Base-by-base conservation (phyloP, 1,140 invertebrate genomes). In the Drosophila persimilis region DNA sequence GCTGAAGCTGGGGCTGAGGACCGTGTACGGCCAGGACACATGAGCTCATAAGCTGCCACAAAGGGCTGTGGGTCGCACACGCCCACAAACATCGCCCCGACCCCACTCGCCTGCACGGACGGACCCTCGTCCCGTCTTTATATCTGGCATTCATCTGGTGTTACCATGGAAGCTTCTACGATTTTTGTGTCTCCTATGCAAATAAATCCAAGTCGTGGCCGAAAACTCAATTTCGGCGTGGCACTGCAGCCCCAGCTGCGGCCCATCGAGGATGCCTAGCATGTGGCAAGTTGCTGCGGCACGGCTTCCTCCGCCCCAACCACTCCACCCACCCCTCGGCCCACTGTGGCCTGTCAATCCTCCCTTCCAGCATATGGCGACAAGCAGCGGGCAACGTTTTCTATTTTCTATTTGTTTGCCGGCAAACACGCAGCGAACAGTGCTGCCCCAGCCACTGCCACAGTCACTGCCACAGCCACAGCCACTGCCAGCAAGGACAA, bases 171-270 rank as follows among this genome's bases (percentile, higher is more conserved):
- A 47, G 55, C 69, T 67, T 78, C 69, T 71, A 63, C 81, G 60
- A 64, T 51, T 60, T 73, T 64, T 54, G 60, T 52, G 39, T 45
- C 56, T 43, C 29, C 73, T 81, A 86, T 81, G 81, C 81, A 86
- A 86, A 86, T 88, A 88, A 81, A 88, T 81, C 57, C 73, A 61
- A 80, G 59, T 67, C 61, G 57, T 61, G 77, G 44, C 54, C 44
- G 55, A 77, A 86, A 86, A 77, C 80, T 85, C 81, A 85, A 81
- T 86, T 85, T 85, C 64, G 41, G 17, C 31, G 45, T 66, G 57
- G 53, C 41, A 62, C 55, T 46, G 59, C 71, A 71, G 61, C 62
- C 52, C 64, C 81, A 59, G 59, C 62, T 60, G 54, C 62, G 31
- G 13, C 55, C 47, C 63, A 61, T 70, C 46, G 54, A 66, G 66